Conservation (phyloP, 2,797 vertebrate species). For the Sphenopsis melanotis region DNA sequence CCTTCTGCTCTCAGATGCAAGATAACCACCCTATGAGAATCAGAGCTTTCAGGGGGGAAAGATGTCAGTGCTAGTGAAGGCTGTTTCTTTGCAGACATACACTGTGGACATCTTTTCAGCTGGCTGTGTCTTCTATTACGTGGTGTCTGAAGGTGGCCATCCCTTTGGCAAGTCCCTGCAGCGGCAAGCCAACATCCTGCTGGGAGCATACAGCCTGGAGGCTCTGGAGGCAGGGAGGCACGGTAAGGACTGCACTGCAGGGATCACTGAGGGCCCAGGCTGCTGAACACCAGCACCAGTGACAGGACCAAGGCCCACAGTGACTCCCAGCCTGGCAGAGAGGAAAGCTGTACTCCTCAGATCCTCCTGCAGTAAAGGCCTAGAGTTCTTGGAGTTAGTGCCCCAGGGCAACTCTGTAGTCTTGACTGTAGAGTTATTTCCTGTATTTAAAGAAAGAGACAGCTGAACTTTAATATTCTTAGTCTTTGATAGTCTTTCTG, state of each 20-base stretch:
- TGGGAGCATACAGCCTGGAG: conserved; percentile 86
- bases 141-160: conserved; percentile 90
- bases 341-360: neutral
- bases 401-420: neutral
- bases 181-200: conserved; percentile 94
- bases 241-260: conserved; percentile 71
- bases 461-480: neutral
- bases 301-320: neutral
- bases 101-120: conserved; percentile 97
- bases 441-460: neutral
- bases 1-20: neutral
- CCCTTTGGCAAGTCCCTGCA: conserved; percentile 96
- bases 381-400: neutral
- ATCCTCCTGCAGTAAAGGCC: neutral
- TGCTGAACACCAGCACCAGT: neutral
- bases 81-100: conserved; percentile 82
- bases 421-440: neutral
- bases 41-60: neutral
- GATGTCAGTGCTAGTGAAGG: neutral
- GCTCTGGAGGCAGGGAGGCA: conserved; percentile 82
- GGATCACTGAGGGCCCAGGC: neutral
- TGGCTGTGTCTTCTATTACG: conserved; percentile 96
- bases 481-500: neutral
- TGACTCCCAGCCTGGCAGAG: neutral
- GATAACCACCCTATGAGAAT: neutral